Evolutionary conservation across 1,140 invertebrate genomes (phyloP), one percentile per base, ranked within the genome.

Genomic region (Trichomalopsis sarcophagae): DNA sequence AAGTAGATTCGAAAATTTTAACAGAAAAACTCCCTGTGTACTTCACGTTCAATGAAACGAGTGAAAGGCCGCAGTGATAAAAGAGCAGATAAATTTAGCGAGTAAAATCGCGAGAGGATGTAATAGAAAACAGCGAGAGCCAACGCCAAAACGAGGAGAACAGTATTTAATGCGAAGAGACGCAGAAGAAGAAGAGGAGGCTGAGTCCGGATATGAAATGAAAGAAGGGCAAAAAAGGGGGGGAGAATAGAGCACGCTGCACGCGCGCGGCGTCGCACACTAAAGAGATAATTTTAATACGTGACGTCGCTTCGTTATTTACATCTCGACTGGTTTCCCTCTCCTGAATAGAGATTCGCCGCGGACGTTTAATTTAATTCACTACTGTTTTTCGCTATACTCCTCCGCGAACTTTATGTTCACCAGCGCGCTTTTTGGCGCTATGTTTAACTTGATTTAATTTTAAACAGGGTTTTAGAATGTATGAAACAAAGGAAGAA

Each of bases 241-340:
- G 9, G 2, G 10, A 17, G 36, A 75, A 21, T n/a, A 40, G 40
- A 17, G 23, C 27, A 40, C 73, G 5, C 5, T 27, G 76, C 44
- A 23, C 27, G 50, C 30, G 50, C 50, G 77, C 75, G 27, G 27
- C 27, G 27, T 1, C 66, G 55, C 74, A 81, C 81, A 87, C 87
- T 87, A 87, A 88, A 88, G 84, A 86, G 80, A 78, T 84, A 82
- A 88, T 89, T 89, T 89, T 87, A 88, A 90, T 88, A 86, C 87
- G 23, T 44, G 77, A 86, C 86, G 82, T 87, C 89, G 86, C 80
- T 88, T 89, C 85, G 81, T 89, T 88, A 87, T 86, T 87, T 89
- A 88, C 80, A 88, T 88, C 81, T 86, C 75, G 76, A 55, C 76
- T 77, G 7, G 6, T 40, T 27, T 50, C 73, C 33, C 73, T 71